A percentile compares a stretch with the other conserved stretches of the same genome.
phyloP scores from a whole-genome alignment of 1,140 invertebrate genomes.

The Elymnias hypermnestra region DNA sequence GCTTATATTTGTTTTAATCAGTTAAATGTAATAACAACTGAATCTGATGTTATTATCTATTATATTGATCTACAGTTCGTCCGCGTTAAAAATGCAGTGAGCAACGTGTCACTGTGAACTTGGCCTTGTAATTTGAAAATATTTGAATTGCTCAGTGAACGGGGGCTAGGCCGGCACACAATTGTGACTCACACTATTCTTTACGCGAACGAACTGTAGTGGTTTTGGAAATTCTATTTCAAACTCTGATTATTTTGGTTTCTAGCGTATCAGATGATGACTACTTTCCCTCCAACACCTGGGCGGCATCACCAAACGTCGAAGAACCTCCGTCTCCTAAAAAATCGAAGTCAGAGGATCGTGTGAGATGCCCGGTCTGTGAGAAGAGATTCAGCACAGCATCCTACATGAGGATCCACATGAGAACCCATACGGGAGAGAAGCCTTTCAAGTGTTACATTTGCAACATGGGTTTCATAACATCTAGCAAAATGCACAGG shows the following conservation, averaged over 20 bases:
- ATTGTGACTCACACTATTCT: no score
- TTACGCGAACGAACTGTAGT: no score
- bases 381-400: conserved; percentile 40
- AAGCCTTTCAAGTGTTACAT: conserved; percentile 82
- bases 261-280: conserved; percentile 39
- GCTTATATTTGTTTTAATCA: no score
- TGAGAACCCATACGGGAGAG: conserved; percentile 80
- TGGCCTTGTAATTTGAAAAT: no score
- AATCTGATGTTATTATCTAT: no score
- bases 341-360: conserved; percentile 3
- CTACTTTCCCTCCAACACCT: conserved; percentile 56
- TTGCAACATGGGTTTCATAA: conserved; percentile 85
- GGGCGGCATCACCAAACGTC: conserved; percentile 33
- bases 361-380: conserved; percentile 33
- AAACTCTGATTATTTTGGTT: background rate
- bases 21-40: no score
- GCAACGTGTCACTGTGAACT: no score
- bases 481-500: conserved; percentile 65
- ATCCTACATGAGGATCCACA: conserved; percentile 57
- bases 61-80: no score
- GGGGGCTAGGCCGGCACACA: no score
- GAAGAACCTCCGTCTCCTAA: conserved; percentile 15
- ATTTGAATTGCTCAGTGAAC: no score
- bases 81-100: no score
- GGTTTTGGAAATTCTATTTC: no score